A percentile compares a stretch with the other conserved stretches of the same genome.
Evolutionary conservation across 2,113 vertebrate genomes (phyloP).

Genomic region (Mohoua ochrocephala): DNA sequence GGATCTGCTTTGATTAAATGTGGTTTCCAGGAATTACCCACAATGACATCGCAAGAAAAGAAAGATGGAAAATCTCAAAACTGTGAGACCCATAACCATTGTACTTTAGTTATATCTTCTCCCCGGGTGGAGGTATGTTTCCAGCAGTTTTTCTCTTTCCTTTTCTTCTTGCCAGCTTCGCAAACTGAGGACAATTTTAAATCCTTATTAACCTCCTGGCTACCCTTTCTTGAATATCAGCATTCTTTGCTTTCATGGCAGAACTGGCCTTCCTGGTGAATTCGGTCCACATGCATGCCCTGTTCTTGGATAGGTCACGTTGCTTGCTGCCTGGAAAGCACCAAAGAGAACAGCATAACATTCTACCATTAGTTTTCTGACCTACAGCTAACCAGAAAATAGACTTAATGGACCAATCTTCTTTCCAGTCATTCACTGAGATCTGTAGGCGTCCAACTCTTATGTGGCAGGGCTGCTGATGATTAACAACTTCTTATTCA

Average conservation of each 20-base stretch:
- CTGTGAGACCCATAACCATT: background rate
- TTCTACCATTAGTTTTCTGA: slow-evolving; percentile 53
- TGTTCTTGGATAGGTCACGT: background rate
- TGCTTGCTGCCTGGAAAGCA: slow-evolving; percentile 27
- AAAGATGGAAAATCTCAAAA: background rate
- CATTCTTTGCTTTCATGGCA: background rate
- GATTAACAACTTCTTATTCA: slow-evolving; percentile 36
- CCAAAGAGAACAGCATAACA: background rate
- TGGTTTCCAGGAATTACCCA: background rate
- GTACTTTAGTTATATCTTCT: background rate
- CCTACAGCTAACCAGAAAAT: slow-evolving; percentile 15
- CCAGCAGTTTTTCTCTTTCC: background rate
- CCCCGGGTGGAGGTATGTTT: background rate
- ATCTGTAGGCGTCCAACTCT: slow-evolving; percentile 27
- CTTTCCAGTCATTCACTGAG: slow-evolving; percentile 25
- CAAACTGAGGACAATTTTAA: background rate
- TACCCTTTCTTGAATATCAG: background rate
- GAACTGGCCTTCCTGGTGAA: slow-evolving; percentile 7
- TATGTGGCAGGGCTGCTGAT: background rate
- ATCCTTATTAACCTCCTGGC: background rate
- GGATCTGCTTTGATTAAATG: background rate
- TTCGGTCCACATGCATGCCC: background rate
- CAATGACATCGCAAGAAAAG: background rate
- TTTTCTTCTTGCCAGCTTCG: background rate
- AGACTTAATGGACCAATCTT: background rate